Base-by-base conservation (phyloP, 2,888 invertebrate genomes). In the Synergus umbraculus region DNA sequence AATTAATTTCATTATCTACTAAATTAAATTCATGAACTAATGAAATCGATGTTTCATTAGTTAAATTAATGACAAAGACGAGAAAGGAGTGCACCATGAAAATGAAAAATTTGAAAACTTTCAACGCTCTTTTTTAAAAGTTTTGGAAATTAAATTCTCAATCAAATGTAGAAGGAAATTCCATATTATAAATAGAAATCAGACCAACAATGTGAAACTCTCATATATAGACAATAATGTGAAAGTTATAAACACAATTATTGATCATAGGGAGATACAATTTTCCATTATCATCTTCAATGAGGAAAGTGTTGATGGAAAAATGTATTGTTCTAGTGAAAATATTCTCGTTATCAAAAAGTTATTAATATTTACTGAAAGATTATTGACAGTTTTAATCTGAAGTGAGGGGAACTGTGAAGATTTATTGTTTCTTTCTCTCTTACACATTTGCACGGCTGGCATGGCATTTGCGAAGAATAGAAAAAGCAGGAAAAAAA, bases 381-480 rank as follows among this genome's bases (percentile, higher is more conserved):
- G 58, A 18, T 8, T 15, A 18, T 18, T 18, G 37, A 37, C 37
- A 37, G 5, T 37, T 37, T 37, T 5, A 37, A 58, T 58, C 58
- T 58, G 58, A 9, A 18, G 18, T 4, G 18, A 9, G 58, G n/a
- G 18, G 18, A 10, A 18, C 58, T 58, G 9, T 18, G 9, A 18
- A 18, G 18, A 58, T 58, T 18, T 58, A 58, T 18, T 58, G 58
- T 58, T 58, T 58, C 18, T 58, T 29, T 29, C 12, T 76, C 69
- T 94, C 95, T 95, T 91, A 95, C 95, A 95, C 79, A 93, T 94
- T 82, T 94, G 93, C 73, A 95, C 94, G 43, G 94, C 94, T 1
- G 95, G 95, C 94, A 95, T 94, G 0, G 94, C 92, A 87, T 94
- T 95, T 0, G 94, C 93, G 90, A 94, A 95, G 89, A 94, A 95